Evolutionary conservation across 2,888 invertebrate species (phyloP), one percentile per base, ranked within the genome.

Genomic region (Sturmia bella): DNA sequence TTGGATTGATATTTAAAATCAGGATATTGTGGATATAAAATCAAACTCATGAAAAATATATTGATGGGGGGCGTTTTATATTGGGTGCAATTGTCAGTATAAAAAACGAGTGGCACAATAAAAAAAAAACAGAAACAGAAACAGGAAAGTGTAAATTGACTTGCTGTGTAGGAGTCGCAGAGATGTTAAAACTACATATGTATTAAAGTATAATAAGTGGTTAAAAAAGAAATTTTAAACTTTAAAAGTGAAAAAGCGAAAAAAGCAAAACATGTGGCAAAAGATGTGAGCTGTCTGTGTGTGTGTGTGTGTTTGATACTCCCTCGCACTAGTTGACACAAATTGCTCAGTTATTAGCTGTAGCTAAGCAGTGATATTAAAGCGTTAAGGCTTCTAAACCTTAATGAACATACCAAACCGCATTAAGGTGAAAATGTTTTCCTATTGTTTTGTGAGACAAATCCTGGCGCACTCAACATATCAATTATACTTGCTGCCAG

Each of bases 1-100:
- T 57, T 45, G 45, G 12, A 32, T 69, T 56, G 27, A 45, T 56
- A 45, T 69, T 43, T 32, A 27, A 45, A 69, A 69, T 45, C 43
- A 56, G 69, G 45, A 45, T 56, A 43, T 54, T 54, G 21, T 43
- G 7, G 9, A 15, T 13, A 21, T 5, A 7, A 15, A 4, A 52
- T 17, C 5, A 4, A 17, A 17, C 12, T 13, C 7, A 41, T 21
- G 39, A 1, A 7, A 32, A 24, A n/a, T 45, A 48, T 27, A 66
- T 45, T 3, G 17, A 41, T 11, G n/a, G 37, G 37, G 48, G 64
- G 64, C 37, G 56, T 74, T 74, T 72, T 24, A 50, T 56, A 27
- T 61, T 59, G 24, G n/a, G n/a, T 59, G 39, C 52, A 27, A 32
- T 39, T 52, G 39, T 66, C 64, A 50, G 39, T 39, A 27, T 24